Evolutionary conservation across 2,797 vertebrate genomes (phyloP), one percentile per base, ranked within the genome.

Genomic region (Neosilurus hyrtlii): DNA sequence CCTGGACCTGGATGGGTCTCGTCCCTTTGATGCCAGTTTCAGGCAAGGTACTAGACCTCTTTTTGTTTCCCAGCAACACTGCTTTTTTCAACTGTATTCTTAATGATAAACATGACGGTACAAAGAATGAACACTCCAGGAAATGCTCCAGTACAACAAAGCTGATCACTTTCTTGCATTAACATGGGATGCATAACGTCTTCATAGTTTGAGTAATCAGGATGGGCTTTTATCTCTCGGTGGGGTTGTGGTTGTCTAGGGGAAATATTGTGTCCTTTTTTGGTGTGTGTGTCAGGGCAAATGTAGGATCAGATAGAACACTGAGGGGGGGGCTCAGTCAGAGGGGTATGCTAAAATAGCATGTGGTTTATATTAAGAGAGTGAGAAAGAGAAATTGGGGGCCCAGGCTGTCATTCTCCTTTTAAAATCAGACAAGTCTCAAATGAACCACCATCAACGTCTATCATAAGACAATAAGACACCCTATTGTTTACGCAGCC

Each of bases 1-100:
- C 83, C 87, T 94, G 0, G 92, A 95, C 0, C 12, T 88, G 0
- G 94, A 96, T 0, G 93, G 86, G 0, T 84, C 94, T 63, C 91
- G 93, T 0, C 90, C 91, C 26, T 94, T 95, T 3, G 96, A 97
- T 90, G 97, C 97, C 90, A 96, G 96, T 93, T 98, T 98, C 90
- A 94, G 97, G 75, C 97, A 97, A 91, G 97, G 97, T 96, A 86
- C 94, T 86, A 54, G 52, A 30, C 24, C 57, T 16, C 35, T 52
- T 49, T 67, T 62, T 66, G 90, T 20, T 80, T 78, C 66, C n/a
- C 18, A 37, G 9, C n/a, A 76, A 71, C 43, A 51, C 4, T 62
- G 37, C 24, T 56, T 75, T 35, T 59, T 74, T 4, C 15, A 3
- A 1, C 22, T 2, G 63, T 24, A 9, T 63, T 73, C 61, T 83